Conservation (phyloP, 2,113 vertebrate species). For the Equus quagga region DNA sequence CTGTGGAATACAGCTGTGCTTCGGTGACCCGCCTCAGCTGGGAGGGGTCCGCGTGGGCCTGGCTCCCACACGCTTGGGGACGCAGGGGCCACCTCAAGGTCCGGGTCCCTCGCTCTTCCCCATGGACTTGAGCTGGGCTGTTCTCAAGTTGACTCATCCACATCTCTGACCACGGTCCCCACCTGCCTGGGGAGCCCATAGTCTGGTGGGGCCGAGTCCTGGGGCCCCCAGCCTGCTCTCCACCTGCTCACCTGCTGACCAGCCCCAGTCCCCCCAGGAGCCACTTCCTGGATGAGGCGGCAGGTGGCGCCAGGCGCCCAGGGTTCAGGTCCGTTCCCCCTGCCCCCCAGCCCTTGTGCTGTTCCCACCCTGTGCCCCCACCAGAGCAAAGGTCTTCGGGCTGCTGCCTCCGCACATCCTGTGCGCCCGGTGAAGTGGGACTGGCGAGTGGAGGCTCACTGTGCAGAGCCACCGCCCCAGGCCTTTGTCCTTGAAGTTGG, state of each 20-base stretch:
- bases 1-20: accelerated
- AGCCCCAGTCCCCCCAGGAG: accelerated
- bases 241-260: background rate
- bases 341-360: accelerated
- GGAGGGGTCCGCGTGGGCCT: background rate
- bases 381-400: accelerated
- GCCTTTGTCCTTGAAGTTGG: accelerated
- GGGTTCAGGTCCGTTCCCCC: accelerated
- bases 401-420: accelerated
- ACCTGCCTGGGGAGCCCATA: background rate
- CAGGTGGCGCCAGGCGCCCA: background rate
- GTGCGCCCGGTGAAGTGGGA: background rate
- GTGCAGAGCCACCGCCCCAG: background rate
- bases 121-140: background rate
- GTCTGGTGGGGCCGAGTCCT: accelerated
- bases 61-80: background rate
- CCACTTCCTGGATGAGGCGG: background rate
- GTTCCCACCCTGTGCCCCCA: too few relatives aligned
- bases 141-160: background rate
- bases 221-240: background rate
- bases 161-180: background rate
- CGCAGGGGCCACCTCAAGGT: background rate
- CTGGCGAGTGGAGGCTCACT: background rate
- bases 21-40: too few relatives aligned
- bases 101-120: too few relatives aligned